Conservation (phyloP, 2,888 invertebrate genomes). For the Salpingus planirostris region DNA sequence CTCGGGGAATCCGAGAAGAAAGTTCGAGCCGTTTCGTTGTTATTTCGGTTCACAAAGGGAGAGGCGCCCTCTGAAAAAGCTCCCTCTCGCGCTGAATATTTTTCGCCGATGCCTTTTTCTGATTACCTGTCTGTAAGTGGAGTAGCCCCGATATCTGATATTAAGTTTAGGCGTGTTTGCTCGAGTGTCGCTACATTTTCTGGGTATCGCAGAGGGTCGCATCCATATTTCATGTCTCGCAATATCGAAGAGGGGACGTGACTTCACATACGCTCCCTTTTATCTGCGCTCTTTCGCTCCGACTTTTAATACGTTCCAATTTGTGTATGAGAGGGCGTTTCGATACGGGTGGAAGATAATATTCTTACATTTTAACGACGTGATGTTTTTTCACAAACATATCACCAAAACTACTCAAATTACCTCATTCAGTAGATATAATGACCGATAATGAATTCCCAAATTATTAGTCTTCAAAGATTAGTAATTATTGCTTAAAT, state of each 20-base stretch:
- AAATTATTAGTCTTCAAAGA: no score
- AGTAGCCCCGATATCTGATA: conserved; percentile 24
- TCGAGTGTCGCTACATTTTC: conserved; percentile 16
- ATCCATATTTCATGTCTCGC: conserved; percentile 14
- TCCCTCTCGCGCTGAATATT: conserved; percentile 34
- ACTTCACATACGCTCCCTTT: conserved; percentile 12
- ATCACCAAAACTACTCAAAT: no score
- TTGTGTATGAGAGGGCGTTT: no score
- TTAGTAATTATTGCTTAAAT: no score
- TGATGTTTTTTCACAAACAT: no score
- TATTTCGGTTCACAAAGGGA: conserved; percentile 30
- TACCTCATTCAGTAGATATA: no score
- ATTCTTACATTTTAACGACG: no score
- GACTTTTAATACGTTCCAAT: no score
- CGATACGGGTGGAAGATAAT: no score
- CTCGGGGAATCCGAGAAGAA: conserved; percentile 32
- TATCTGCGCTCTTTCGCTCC: no score
- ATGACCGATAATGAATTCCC: no score
- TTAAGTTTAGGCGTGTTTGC: conserved; percentile 18
- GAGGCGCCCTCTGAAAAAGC: conserved; percentile 24
- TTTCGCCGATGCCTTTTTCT: conserved; percentile 30
- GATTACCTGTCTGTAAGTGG: conserved; percentile 32
- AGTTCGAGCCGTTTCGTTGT: conserved; percentile 25
- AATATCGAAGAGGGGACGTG: conserved; percentile 10
- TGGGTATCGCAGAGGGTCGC: conserved; percentile 6